Evolutionary conservation across 2,888 invertebrate genomes (phyloP), one percentile per base, ranked within the genome.

Genomic region (Liodrosophila aerea): DNA sequence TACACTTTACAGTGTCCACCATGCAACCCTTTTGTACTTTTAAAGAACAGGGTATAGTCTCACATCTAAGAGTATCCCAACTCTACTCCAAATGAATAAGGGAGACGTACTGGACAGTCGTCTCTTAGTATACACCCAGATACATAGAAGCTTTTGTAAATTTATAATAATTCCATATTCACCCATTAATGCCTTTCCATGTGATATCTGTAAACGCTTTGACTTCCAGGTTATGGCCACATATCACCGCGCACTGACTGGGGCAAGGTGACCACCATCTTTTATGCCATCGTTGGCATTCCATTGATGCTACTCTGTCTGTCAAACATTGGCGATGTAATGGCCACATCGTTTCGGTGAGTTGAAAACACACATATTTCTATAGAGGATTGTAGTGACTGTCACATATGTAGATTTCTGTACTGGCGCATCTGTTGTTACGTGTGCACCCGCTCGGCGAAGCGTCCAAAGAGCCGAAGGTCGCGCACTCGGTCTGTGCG

Each of bases 221-320:
- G 15, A 47, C 27, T 34, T 50, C 49, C 89, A 97, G 97, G 98
- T 31, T 98, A 98, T 90, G 98, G 98, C 5, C 97, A 98, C 90
- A 97, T 98, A 62, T 95, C 97, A 0, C 98, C 98, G 0, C 97
- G 97, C 91, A 98, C 98, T 0, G 94, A 95, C 84, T 95, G 95
- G 88, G 98, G 98, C 36, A 98, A 98, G 90, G 95, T 98, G 71
- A 95, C 97, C 71, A 98, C 98, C 9, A 98, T 98, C 86, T 95
- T 98, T 89, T 98, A 98, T 91, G 98, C 98, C 16, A 97, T 98
- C 87, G 92, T 98, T 70, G 98, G 96, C 41, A 98, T 98, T 76
- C 98, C 98, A 0, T 91, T 98, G 72, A 98, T 98, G 97, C 92
- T 98, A 81, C 92, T 98, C 12, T 98, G 98, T 84, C 92, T 98